phyloP scores from a whole-genome alignment of 2,888 invertebrate species.

The Drosophila mimetica region DNA sequence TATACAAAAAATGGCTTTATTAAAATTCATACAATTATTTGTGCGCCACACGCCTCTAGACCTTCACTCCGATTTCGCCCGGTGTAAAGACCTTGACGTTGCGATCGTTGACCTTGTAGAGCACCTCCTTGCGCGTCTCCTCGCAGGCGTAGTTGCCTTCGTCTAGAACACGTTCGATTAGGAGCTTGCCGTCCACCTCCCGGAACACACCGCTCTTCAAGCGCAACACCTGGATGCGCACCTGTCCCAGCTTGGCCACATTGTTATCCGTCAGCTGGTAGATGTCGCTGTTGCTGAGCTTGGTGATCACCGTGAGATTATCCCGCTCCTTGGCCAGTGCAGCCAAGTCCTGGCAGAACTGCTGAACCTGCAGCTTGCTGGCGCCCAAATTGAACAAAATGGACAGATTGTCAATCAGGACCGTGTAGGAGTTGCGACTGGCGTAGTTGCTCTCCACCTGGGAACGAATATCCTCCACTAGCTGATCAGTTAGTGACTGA shows the following conservation, averaged over 20 bases:
- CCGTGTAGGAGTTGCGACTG: constrained; percentile 84
- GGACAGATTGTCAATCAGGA: constrained; percentile 90
- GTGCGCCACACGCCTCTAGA: constrained; percentile 54
- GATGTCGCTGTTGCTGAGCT: constrained; percentile 86
- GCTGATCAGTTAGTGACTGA: constrained; percentile 81
- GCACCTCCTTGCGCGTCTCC: constrained; percentile 79
- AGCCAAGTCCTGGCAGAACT: constrained; percentile 76
- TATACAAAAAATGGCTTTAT: constrained; percentile 70
- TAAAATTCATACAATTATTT: constrained; percentile 57
- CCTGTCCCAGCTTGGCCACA: constrained; percentile 87
- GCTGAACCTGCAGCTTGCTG: constrained; percentile 72
- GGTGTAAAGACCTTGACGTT: constrained; percentile 90
- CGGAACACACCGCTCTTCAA: constrained; percentile 90
- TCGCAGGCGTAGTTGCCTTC: constrained; percentile 72
- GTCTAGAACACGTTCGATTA: constrained; percentile 74
- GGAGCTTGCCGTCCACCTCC: constrained; percentile 89
- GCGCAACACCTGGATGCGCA: constrained; percentile 87
- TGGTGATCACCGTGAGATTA: constrained; percentile 86
- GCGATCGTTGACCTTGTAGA: constrained; percentile 90
- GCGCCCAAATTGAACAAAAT: constrained; percentile 88
- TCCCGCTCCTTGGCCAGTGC: constrained; percentile 68
- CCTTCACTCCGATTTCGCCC: constrained; percentile 85
- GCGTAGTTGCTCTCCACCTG: constrained; percentile 69
- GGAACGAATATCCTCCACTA: constrained; percentile 69
- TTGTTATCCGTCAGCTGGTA: constrained; percentile 87